Evolutionary conservation across 1,140 invertebrate species (phyloP).

Genomic region (Bombus waltoni): DNA sequence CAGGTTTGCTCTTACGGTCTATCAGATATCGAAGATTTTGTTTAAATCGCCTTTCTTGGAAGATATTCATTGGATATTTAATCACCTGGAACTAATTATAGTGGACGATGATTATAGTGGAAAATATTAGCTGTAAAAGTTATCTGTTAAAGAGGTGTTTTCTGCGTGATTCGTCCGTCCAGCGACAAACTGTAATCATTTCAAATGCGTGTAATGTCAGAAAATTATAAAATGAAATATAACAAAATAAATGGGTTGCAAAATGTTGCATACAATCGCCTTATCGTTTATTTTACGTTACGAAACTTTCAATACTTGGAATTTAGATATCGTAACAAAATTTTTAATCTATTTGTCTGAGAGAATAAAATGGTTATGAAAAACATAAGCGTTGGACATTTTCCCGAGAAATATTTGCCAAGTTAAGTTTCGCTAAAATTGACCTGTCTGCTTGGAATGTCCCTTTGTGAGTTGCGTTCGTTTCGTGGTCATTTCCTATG

Average conservation of each 20-base stretch:
- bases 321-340: too few relatives aligned
- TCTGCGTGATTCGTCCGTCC: neutral
- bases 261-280: too few relatives aligned
- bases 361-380: neutral
- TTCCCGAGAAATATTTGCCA: neutral
- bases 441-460: neutral
- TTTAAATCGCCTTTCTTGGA: neutral
- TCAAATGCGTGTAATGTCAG: neutral
- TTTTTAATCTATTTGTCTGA: too few relatives aligned
- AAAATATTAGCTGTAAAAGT: neutral
- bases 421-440: neutral
- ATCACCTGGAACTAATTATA: neutral
- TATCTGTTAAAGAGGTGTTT: neutral
- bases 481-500: neutral
- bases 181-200: neutral
- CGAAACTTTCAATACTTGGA: too few relatives aligned
- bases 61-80: neutral
- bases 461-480: too few relatives aligned
- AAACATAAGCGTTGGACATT: neutral
- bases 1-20: too few relatives aligned
- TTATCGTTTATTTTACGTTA: too few relatives aligned
- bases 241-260: too few relatives aligned
- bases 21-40: too few relatives aligned
- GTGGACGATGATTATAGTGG: neutral
- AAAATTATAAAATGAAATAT: too few relatives aligned